Percentiles rank a stretch among this genome's conserved stretches.
phyloP scores from a whole-genome alignment of 2,113 vertebrate genomes.

The Puntigrus tetrazona region DNA sequence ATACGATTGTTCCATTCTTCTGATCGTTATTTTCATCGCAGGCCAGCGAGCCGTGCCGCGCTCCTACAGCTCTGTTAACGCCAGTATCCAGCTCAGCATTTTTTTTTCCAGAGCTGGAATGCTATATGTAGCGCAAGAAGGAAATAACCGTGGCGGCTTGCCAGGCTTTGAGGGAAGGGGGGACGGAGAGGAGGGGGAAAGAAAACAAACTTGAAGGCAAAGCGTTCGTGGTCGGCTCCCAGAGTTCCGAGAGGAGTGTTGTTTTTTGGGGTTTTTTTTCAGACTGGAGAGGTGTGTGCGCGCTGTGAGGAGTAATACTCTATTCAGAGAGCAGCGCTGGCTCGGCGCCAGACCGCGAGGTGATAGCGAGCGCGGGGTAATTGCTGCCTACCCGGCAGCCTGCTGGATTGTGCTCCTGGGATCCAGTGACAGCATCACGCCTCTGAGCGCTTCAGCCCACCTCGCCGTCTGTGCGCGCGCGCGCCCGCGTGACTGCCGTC shows the following conservation, averaged over 20 bases:
- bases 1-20: not conserved
- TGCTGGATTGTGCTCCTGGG: slow-evolving; percentile 53
- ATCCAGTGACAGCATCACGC: slow-evolving; percentile 50
- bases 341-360: slow-evolving; percentile 34
- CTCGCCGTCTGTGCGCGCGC: slow-evolving; percentile 27
- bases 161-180: slow-evolving; percentile 22
- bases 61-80: not conserved
- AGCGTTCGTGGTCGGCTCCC: slow-evolving; percentile 23
- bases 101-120: not conserved
- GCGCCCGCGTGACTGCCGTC: slow-evolving; percentile 32
- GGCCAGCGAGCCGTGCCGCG: not conserved
- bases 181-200: not conserved
- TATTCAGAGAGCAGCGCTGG: slow-evolving; percentile 41
- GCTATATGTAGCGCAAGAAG: slow-evolving; percentile 11
- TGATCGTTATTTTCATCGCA: slow-evolving; percentile 16
- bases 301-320: slow-evolving; percentile 1
- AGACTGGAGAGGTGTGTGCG: slow-evolving; percentile 7
- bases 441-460: slow-evolving; percentile 35
- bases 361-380: slow-evolving; percentile 69
- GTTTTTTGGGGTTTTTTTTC: not conserved
- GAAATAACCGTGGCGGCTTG: slow-evolving; percentile 47
- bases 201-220: slow-evolving; percentile 28
- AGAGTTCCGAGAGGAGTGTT: not conserved
- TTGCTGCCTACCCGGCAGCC: slow-evolving; percentile 73
- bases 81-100: slow-evolving; percentile 28